Percentiles rank a stretch among this genome's conserved stretches.
Conservation (phyloP, 1,140 invertebrate genomes). For the Leptopilina clavipes region DNA sequence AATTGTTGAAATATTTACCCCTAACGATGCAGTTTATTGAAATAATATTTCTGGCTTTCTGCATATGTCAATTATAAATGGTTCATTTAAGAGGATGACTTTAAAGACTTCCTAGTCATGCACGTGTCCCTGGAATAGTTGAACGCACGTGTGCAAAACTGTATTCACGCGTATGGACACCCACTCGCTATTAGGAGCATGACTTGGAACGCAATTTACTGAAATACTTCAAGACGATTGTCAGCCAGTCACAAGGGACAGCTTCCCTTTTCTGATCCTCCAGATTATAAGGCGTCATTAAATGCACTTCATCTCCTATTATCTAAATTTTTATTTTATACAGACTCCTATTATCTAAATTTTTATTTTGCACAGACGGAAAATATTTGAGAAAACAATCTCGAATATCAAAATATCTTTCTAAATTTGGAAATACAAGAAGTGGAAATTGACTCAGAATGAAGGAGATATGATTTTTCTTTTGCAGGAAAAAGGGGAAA, state of each 20-base stretch:
- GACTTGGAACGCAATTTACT: conserved; percentile 21
- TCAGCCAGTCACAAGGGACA: neutral
- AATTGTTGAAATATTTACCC: too few relatives aligned
- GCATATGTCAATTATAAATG: conserved; percentile 11
- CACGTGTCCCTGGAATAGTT: conserved; percentile 11
- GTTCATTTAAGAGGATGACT: conserved; percentile 21
- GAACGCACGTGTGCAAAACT: neutral
- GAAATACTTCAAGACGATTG: conserved; percentile 19
- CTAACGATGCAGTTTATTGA: neutral
- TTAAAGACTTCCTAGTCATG: conserved; percentile 12
- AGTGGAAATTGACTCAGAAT: neutral
- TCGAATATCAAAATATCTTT: too few relatives aligned
- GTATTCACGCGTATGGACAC: conserved; percentile 24
- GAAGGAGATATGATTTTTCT: neutral
- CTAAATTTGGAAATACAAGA: too few relatives aligned
- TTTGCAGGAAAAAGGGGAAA: neutral
- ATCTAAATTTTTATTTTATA: too few relatives aligned
- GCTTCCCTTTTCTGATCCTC: neutral
- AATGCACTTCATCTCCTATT: neutral
- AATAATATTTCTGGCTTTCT: conserved; percentile 25
- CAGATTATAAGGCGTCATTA: neutral
- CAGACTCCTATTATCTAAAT: too few relatives aligned
- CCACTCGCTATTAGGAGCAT: conserved; percentile 27
- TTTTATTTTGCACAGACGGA: too few relatives aligned
- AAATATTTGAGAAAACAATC: too few relatives aligned